Evolutionary conservation across 2,113 vertebrate genomes (phyloP), one percentile per base, ranked within the genome.

Genomic region (Porphyrio hochstetteri): DNA sequence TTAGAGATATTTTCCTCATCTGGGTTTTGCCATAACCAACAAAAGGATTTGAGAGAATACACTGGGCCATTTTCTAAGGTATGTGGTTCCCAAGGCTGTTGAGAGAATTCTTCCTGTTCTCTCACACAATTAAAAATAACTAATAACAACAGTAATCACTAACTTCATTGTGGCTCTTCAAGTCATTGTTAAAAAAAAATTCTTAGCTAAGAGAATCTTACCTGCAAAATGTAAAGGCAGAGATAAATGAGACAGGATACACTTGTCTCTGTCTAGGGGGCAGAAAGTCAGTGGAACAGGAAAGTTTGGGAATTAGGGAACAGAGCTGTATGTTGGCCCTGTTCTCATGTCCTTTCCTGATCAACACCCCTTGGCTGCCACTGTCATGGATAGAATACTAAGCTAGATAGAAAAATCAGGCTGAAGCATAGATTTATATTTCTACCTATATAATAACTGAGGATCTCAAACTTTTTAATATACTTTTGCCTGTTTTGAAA

Each of bases 321-420:
- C 2, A 55, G 5, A 17, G 1, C 12, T 60, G 35, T 3, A 1
- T n/a, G 8, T 13, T 77, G 20, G 11, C 33, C 18, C 2, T 36
- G 10, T 61, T 69, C 25, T 52, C 27, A 10, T 29, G 23, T 13
- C 20, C 35, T 23, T 65, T 68, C 13, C 53, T 40, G 67, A 52
- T 27, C 29, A 50, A 27, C 16, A n/a, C 5, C 12, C 15, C 24
- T n/a, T 23, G 35, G 10, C 23, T 7, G 0, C 12, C 44, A 29
- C 35, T 65, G 21, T 20, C 35, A 44, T 12, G 55, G 52, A 53
- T 6, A 86, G n/a, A 10, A 36, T 25, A 25, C 11, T 42, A 31
- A 72, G 23, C 17, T 44, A 78, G 17, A n/a, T 44, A 5, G 46
- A 81, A 80, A 78, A 78, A 27, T 38, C 25, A 74, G 17, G 11